Conservation (phyloP, 2,113 vertebrate species). For the Triplophysa siluroides region DNA sequence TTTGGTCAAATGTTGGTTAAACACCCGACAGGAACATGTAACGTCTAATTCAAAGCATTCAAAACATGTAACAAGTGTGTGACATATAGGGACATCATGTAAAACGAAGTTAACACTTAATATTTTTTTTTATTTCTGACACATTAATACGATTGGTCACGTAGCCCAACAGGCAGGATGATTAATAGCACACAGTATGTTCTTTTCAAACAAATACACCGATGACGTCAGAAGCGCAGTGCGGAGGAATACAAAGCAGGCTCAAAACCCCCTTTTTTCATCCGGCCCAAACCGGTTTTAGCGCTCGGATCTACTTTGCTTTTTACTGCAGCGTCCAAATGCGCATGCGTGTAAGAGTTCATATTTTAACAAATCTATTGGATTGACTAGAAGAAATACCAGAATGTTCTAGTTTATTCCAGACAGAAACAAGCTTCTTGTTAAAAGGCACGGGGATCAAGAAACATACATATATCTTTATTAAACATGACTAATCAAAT, state of each 20-base stretch:
- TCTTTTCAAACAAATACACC: conserved; percentile 49
- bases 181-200: conserved; percentile 10
- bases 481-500: background rate
- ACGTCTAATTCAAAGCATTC: too few species aligned
- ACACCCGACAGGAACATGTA: too few species aligned
- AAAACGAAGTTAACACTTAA: too few species aligned
- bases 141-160: background rate
- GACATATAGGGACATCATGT: too few species aligned
- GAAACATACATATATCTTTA: background rate
- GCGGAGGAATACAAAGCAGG: conserved; percentile 61
- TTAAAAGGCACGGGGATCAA: background rate
- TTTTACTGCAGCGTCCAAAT: conserved; percentile 62
- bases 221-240: conserved; percentile 64
- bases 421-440: background rate
- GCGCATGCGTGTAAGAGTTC: conserved; percentile 38
- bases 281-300: conserved; percentile 71
- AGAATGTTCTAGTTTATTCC: conserved; percentile 34
- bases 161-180: background rate
- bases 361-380: background rate
- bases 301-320: conserved; percentile 65
- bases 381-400: background rate
- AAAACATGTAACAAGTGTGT: too few species aligned
- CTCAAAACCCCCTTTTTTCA: conserved; percentile 46
- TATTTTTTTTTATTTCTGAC: too few species aligned
- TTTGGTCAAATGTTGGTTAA: too few species aligned